Conservation (phyloP, 2,113 vertebrate species). For the Himantopus leucocephalus region DNA sequence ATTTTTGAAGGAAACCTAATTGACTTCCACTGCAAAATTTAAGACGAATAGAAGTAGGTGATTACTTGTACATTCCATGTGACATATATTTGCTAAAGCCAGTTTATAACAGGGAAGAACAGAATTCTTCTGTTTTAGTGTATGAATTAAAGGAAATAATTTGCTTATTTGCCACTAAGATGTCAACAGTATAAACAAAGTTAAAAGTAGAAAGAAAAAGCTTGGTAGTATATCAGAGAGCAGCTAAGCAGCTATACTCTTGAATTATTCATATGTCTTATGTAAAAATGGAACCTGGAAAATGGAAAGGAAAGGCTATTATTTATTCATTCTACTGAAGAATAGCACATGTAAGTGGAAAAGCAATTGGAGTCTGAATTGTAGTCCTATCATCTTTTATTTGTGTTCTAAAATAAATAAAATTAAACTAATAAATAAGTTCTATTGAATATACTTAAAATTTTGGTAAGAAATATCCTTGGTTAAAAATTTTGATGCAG, state of each 20-base stretch:
- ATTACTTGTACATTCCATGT: neutral
- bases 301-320: slow-evolving; percentile 57
- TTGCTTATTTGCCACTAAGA: slow-evolving; percentile 35
- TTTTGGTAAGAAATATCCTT: neutral
- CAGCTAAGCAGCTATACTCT: neutral
- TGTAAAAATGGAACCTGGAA: slow-evolving; percentile 55
- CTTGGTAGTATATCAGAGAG: slow-evolving; percentile 32
- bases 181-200: slow-evolving; percentile 7
- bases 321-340: slow-evolving; percentile 58
- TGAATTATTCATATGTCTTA: slow-evolving; percentile 70
- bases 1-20: slow-evolving; percentile 12
- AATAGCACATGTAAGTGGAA: slow-evolving; percentile 42
- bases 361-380: slow-evolving; percentile 50
- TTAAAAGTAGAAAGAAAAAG: slow-evolving; percentile 49
- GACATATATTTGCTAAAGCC: neutral
- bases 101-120: neutral
- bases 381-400: neutral
- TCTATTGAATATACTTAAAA: neutral
- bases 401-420: slow-evolving; percentile 46
- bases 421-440: slow-evolving; percentile 24
- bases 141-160: slow-evolving; percentile 15
- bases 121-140: neutral
- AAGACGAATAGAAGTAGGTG: neutral
- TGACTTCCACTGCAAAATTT: neutral
- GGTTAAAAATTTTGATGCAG: neutral